Base-by-base conservation (phyloP, 1,140 invertebrate genomes). In the Meloidogyne hapla region DNA sequence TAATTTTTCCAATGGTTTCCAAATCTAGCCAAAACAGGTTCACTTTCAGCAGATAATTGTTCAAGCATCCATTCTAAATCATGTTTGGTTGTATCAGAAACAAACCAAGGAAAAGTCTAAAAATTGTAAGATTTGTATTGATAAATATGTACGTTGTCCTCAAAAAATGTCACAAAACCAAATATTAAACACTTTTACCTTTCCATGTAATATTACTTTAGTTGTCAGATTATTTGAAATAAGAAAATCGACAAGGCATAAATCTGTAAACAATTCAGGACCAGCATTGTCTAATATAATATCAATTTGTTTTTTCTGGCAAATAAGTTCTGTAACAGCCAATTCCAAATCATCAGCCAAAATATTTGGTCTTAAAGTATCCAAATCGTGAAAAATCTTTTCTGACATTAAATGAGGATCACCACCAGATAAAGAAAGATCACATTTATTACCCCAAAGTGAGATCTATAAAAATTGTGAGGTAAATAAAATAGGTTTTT, bases 241-340 rank as follows among this genome's bases (percentile, higher is more conserved):
- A 3, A 98, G 87, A 83, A 92, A 93, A 80, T 93, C 91, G 15
- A 93, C 92, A 13, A 99, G 86, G 86, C 93, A 93, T 0, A 98
- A 88, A 88, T 99, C 96, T 3, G 92, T 91, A 79, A 95, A 92
- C 5, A 98, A 81, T 89, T 99, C 96, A 87, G 95, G 94, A 0
- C 94, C 95, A 33, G 94, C 89, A 89, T 99, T 99, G 88, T 99
- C 96, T 48, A 93, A 89, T 4, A 99, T 89, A 75, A 97, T 91
- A 87, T 95, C 94, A 12, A 91, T 77, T 45, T 80, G 48, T 28
- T 83, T 66, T 25, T 62, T 61, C 2, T 42, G n/a, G 9, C 26
- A 64, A 18, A 79, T n/a, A 48, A 84, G 62, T 23, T 56, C 65
- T 28, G 89, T 78, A 90, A 91, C 92, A 21, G 92, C 86, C 15